Conservation (phyloP, 2,797 vertebrate genomes). For the Hafferia zeledoni region DNA sequence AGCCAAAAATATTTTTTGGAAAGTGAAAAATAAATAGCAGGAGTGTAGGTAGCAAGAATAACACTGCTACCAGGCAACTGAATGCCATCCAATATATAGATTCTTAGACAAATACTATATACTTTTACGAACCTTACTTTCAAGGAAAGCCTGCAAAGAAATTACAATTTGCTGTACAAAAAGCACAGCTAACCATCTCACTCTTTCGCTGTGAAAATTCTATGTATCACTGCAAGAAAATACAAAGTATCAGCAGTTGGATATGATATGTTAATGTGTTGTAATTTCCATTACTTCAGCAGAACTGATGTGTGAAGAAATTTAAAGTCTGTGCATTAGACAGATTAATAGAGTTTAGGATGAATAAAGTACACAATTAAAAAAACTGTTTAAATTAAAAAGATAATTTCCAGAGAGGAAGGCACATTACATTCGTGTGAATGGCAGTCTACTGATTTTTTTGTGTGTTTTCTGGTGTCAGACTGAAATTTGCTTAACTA, state of each 20-base stretch:
- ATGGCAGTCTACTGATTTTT: neutral
- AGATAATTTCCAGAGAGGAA: neutral
- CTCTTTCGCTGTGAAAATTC: neutral
- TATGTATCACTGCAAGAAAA: neutral
- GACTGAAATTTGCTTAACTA: neutral
- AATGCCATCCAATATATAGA: neutral
- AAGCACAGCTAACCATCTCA: neutral
- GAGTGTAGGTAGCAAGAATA: slow-evolving; percentile 6
- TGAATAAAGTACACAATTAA: slow-evolving; percentile 43
- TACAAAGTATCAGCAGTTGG: slow-evolving; percentile 41
- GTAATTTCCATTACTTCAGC: slow-evolving; percentile 71
- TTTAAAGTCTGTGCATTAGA: slow-evolving; percentile 58
- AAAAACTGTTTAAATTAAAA: slow-evolving; percentile 37
- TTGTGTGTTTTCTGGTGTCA: neutral
- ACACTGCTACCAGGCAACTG: neutral
- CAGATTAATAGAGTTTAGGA: slow-evolving; percentile 51
- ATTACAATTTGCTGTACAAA: neutral
- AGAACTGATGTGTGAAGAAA: slow-evolving; percentile 68
- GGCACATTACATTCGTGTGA: neutral
- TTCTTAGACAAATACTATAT: neutral
- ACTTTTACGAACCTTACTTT: neutral
- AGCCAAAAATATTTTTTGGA: neutral
- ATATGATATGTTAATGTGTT: slow-evolving; percentile 50
- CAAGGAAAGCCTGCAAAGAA: neutral
- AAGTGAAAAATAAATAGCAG: slow-evolving; percentile 4